Base-by-base conservation (phyloP, 2,113 vertebrate genomes). In the Platysteira castanea region DNA sequence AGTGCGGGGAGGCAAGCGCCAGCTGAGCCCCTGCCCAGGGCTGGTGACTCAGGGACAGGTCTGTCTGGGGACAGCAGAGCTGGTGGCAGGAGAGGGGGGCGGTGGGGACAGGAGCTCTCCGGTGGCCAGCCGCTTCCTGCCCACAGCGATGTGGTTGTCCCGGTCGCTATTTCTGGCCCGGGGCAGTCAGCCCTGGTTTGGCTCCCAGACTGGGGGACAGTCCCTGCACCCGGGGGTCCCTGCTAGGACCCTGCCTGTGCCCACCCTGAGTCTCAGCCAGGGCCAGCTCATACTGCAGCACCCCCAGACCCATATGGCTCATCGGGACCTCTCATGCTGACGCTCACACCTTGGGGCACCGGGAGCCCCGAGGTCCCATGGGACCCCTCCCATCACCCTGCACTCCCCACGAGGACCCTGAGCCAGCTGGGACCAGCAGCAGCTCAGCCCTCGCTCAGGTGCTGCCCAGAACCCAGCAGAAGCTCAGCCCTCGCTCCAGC, bases 301-400 rank as follows among this genome's bases (percentile, higher is more conserved):
- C 14, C 28, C n/a, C 53, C 67, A 52, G 52, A 83, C 26, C 26
- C 10, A 6, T 16, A 3, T 3, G 1, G 21, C 37, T 73, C 22
- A 0, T 8, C 0, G 0, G 30, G 49, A 44, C 39, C 31, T 39
- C 21, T 35, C 37, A 3, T 7, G 28, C n/a, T 33, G 39, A 22
- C 15, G 31, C 54, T 9, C 44, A 10, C 49, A n/a, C 6, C 31
- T 4, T 1, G 23, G 13, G 23, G 54, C 76, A 56, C 23, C 1
- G 0, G 20, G 20, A 82, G 8, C 24, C 49, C 49, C 0, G 13
- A 28, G 11, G 35, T 52, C 24, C 52, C 47, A 6, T 0, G 0
- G 19, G 39, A 22, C 8, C 39, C 19, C 21, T 46, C 53, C 49
- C 11, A 33, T 24, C 21, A 11, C 30, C 10, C 61, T 56, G n/a